Evolutionary conservation across 2,797 vertebrate species (phyloP), one percentile per base, ranked within the genome.

Genomic region (Phyllotis vaccarum): DNA sequence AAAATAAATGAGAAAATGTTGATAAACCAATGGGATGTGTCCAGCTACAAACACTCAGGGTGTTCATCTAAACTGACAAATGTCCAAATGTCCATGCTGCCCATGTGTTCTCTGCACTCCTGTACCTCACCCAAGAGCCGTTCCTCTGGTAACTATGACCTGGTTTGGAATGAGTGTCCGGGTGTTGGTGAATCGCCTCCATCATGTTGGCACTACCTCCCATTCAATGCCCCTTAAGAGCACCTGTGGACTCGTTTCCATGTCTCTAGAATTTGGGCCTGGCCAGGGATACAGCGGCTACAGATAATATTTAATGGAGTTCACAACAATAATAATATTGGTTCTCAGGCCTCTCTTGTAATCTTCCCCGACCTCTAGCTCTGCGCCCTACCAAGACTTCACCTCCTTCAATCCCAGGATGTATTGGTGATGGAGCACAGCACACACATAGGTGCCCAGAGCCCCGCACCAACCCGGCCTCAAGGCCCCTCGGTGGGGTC

Each of bases 281-380:
- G 58, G 58, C 31, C 40, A 56, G 89, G 70, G 22, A 72, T 83
- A 85, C 11, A 58, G 83, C 16, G 22, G 74, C 70, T 93, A 81
- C 54, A 37, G 94, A 62, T 82, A 92, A 62, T 58, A 74, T 60
- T 80, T 87, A 92, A 81, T 29, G 14, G 87, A 54, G 8, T 2
- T 64, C 62, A 70, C 1, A 17, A 86, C 27, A 74, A 70, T 27
- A 82, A 86, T 7, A 86, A 91, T 12, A 56, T 0, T 37, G 82
- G 78, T 12, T 96, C 43, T 46, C 1, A 3, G 62, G 83, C 76
- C 37, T 66, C 49, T 88, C 89, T 80, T 95, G 81, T 93, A 22
- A 37, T 7, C 62, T 29, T 37, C 37, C 27, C 74, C 68, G 58
- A 74, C 31, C 14, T 92, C 66, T 49, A 68, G 9, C 78, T 75